These are phyloP conservation scores for Sinocyclocheilus rhinocerous DNA, from an alignment of 2,113 vertebrate species.

Conservation along the genomic window DNA sequence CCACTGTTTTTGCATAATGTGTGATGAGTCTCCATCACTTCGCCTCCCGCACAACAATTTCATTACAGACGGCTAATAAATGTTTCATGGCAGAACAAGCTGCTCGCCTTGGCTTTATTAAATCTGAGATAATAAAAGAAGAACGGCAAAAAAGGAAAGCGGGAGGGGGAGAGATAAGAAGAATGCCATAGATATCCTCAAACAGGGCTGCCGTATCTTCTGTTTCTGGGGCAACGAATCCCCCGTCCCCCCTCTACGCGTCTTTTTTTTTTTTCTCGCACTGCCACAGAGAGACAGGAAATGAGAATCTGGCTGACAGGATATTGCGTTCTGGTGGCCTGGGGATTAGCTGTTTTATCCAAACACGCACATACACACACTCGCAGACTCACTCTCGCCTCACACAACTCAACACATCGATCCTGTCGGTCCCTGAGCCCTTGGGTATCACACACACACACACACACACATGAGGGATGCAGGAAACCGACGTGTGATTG, in stretches of 20 bases:
- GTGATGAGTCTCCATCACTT: conserved; percentile 81
- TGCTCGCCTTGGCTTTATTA: conserved; percentile 87
- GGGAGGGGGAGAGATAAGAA: conserved; percentile 73
- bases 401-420: conserved; percentile 57
- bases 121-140: conserved; percentile 89
- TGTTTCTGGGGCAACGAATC: conserved; percentile 82
- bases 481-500: conserved; percentile 19
- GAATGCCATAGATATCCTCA: conserved; percentile 76
- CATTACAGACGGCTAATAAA: conserved; percentile 93
- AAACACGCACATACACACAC: conserved; percentile 75
- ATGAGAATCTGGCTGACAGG: conserved; percentile 89
- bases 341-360: conserved; percentile 86
- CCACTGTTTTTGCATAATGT: conserved; percentile 85
- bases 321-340: conserved; percentile 90
- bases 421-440: conserved; percentile 46
- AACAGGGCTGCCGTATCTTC: conserved; percentile 78
- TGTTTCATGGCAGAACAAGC: conserved; percentile 90
- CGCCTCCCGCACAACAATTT: conserved; percentile 84
- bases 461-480: conserved; percentile 56
- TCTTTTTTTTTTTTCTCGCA: conserved; percentile 69
- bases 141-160: conserved; percentile 63
- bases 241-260: conserved; percentile 59
- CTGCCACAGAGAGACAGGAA: conserved; percentile 85
- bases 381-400: conserved; percentile 50
- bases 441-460: conserved; percentile 52